Percentiles rank a stretch among this genome's conserved stretches.
Conservation (phyloP, 1,140 invertebrate genomes). For the Drosophila nigromelanica region DNA sequence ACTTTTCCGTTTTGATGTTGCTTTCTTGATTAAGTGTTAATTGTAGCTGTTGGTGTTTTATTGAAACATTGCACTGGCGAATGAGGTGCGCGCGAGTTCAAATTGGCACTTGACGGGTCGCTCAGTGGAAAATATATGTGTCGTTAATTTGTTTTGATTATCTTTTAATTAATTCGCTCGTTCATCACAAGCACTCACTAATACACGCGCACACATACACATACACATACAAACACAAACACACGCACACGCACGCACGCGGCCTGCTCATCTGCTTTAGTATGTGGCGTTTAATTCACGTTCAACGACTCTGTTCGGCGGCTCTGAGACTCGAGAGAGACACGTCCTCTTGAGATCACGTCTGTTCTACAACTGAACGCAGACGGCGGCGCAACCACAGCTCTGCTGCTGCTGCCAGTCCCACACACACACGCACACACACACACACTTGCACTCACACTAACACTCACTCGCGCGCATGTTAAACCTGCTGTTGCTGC, state of each 20-base stretch:
- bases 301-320: slow-evolving; percentile 37
- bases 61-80: slow-evolving; percentile 52
- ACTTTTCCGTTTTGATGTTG: neutral
- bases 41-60: slow-evolving; percentile 27
- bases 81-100: slow-evolving; percentile 27
- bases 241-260: slow-evolving; percentile 37
- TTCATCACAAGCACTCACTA: slow-evolving; percentile 52
- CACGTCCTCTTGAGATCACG: slow-evolving; percentile 83
- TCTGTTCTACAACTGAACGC: slow-evolving; percentile 82
- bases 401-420: slow-evolving; percentile 13
- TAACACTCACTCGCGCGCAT: slow-evolving; percentile 6
- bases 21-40: slow-evolving; percentile 18
- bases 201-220: slow-evolving; percentile 41
- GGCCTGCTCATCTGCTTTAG: slow-evolving; percentile 35
- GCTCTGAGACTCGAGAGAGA: slow-evolving; percentile 52
- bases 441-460: slow-evolving; percentile 23
- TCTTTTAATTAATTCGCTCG: slow-evolving; percentile 79
- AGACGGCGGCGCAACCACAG: slow-evolving; percentile 20
- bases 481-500: neutral
- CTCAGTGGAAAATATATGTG: slow-evolving; percentile 43
- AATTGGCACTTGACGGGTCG: slow-evolving; percentile 37
- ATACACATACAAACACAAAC: slow-evolving; percentile 35
- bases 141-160: slow-evolving; percentile 77
- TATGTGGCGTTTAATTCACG: slow-evolving; percentile 26
- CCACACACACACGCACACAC: slow-evolving; percentile 30